Conservation (phyloP, 2,113 vertebrate genomes). For the Sorex araneus region DNA sequence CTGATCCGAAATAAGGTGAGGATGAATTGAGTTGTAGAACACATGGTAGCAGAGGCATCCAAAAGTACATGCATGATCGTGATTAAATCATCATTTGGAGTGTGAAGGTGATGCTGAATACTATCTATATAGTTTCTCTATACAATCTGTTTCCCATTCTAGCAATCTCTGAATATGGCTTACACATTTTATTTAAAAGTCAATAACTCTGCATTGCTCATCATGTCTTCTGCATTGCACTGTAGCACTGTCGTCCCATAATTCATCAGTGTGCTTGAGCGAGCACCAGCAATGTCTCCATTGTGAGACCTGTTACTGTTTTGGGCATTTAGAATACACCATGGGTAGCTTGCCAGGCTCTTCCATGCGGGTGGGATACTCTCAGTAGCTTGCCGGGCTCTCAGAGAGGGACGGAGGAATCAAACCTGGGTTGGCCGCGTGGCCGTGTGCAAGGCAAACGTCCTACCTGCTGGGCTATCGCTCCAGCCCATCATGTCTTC, state of each 20-base stretch:
- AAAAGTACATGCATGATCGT: background rate
- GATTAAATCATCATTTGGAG: background rate
- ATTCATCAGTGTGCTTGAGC: no score
- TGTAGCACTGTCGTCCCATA: no score
- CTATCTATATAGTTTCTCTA: background rate
- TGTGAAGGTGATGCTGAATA: background rate
- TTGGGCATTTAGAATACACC: no score
- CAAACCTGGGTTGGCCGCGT: no score
- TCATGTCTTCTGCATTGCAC: constrained; percentile 67
- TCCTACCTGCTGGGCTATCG: no score
- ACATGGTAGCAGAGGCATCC: background rate
- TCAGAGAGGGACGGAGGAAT: no score
- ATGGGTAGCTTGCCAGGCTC: no score
- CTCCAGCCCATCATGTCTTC: constrained; percentile 64
- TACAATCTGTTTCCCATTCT: constrained; percentile 38
- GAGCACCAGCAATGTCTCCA: no score
- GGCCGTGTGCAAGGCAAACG: no score
- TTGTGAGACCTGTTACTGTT: no score
- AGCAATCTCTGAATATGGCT: background rate
- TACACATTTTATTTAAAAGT: constrained; percentile 64
- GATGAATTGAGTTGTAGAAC: background rate
- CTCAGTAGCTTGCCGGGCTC: no score
- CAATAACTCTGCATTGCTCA: constrained; percentile 46
- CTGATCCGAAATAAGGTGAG: background rate
- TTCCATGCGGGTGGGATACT: no score